Conservation (phyloP, 2,888 invertebrate genomes). For the Torymus texanus region DNA sequence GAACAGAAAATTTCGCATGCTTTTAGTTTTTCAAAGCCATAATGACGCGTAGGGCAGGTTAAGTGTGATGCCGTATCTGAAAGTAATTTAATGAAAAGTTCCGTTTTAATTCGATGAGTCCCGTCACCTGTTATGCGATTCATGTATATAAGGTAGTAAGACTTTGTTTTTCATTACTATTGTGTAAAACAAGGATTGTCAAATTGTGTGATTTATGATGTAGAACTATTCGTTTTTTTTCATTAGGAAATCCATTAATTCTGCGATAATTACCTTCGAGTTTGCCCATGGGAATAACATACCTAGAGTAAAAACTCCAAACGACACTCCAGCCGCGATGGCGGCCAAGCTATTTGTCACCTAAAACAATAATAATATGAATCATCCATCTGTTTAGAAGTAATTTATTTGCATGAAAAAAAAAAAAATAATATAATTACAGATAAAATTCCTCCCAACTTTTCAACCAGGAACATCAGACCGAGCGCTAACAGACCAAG, state of each 20-base stretch:
- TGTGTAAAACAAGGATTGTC: no score
- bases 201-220: no score
- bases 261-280: slow-evolving; percentile 77
- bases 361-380: slow-evolving; percentile 62
- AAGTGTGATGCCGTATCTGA: slow-evolving; percentile 39
- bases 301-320: slow-evolving; percentile 89
- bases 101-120: slow-evolving; percentile 25
- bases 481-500: slow-evolving; percentile 81
- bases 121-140: slow-evolving; percentile 22
- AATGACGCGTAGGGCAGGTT: slow-evolving; percentile 14
- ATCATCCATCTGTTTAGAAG: neutral
- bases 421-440: slow-evolving; percentile 73
- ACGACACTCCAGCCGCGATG: slow-evolving; percentile 88
- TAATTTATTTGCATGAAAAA: neutral
- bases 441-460: slow-evolving; percentile 87
- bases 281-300: slow-evolving; percentile 90
- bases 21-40: slow-evolving; percentile 46
- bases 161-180: neutral
- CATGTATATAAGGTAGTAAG: no score
- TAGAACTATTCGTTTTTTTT: neutral
- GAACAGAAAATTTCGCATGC: slow-evolving; percentile 46
- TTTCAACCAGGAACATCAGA: slow-evolving; percentile 83
- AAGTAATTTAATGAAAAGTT: slow-evolving; percentile 44
- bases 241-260: neutral
- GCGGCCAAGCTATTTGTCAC: slow-evolving; percentile 87